Percentiles rank a stretch among this genome's conserved stretches.
These are phyloP conservation scores for Myopa testacea DNA, from an alignment of 2,888 invertebrate species.

Conservation along the genomic window DNA sequence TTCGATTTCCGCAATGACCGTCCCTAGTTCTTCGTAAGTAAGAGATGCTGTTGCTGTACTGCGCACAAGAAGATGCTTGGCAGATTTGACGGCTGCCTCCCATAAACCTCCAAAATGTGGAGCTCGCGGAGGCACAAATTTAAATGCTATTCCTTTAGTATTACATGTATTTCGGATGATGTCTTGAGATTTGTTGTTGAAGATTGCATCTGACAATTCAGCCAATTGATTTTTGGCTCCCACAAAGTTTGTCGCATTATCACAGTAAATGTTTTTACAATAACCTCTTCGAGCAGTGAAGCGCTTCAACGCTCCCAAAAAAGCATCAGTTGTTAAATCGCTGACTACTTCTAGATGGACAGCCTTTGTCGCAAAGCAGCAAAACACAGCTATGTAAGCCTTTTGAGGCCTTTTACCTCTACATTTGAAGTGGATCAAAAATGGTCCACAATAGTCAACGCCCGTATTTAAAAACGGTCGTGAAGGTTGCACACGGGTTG, in stretches of 20 bases:
- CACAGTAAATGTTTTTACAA: conserved; percentile 42
- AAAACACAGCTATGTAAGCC: conserved; percentile 42
- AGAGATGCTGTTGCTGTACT: background rate
- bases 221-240: conserved; percentile 9
- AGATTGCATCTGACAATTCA: background rate
- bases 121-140: background rate
- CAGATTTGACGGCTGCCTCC: background rate
- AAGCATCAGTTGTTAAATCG: conserved; percentile 41
- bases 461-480: conserved; percentile 39
- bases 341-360: conserved; percentile 45
- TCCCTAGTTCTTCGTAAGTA: background rate
- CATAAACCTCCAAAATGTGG: background rate
- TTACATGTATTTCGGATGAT: background rate
- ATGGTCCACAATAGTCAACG: too few species aligned
- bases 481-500: conserved; percentile 31
- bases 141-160: background rate
- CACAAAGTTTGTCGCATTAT: conserved; percentile 46
- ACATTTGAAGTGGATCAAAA: too few species aligned
- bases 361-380: conserved; percentile 43
- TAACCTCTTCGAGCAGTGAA: conserved; percentile 18
- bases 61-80: background rate
- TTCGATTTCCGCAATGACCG: background rate
- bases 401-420: too few species aligned
- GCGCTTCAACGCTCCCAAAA: conserved; percentile 41
- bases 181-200: background rate